These are phyloP conservation scores for Gobio gobio DNA, from an alignment of 2,113 vertebrate genomes.

Conservation along the genomic window DNA sequence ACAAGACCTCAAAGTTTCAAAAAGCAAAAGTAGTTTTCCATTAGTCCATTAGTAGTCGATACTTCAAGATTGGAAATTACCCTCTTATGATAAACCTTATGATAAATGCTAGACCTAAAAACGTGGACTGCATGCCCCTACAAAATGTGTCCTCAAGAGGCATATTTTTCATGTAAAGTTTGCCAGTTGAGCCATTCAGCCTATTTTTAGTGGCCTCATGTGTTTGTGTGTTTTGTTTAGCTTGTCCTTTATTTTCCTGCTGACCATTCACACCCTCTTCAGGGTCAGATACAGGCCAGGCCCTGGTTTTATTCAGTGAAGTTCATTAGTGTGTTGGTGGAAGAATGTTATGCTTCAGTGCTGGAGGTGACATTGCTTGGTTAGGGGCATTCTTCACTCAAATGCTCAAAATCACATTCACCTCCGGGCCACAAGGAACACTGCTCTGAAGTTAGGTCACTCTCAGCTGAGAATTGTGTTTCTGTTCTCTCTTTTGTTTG, in stretches of 20 bases:
- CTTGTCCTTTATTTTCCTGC: conserved; percentile 70
- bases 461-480: conserved; percentile 25
- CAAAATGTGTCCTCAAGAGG: neutral
- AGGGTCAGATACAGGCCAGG: conserved; percentile 75
- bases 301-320: conserved; percentile 60
- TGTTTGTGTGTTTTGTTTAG: conserved; percentile 73
- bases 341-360: conserved; percentile 49
- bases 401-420: conserved; percentile 51
- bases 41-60: neutral
- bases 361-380: conserved; percentile 52
- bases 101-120: neutral
- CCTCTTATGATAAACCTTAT: neutral
- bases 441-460: conserved; percentile 55
- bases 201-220: conserved; percentile 19
- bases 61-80: neutral
- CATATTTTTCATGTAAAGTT: conserved; percentile 12
- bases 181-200: conserved; percentile 7
- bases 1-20: neutral
- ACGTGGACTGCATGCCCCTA: neutral
- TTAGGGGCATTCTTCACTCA: conserved; percentile 42
- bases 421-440: conserved; percentile 38
- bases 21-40: neutral
- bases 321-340: conserved; percentile 72
- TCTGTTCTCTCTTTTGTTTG: conserved; percentile 29
- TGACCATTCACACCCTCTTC: conserved; percentile 74